Percentiles rank a stretch among this genome's conserved stretches.
Evolutionary conservation across 2,888 invertebrate genomes (phyloP).

Genomic region (Caenorhabditis afra): DNA sequence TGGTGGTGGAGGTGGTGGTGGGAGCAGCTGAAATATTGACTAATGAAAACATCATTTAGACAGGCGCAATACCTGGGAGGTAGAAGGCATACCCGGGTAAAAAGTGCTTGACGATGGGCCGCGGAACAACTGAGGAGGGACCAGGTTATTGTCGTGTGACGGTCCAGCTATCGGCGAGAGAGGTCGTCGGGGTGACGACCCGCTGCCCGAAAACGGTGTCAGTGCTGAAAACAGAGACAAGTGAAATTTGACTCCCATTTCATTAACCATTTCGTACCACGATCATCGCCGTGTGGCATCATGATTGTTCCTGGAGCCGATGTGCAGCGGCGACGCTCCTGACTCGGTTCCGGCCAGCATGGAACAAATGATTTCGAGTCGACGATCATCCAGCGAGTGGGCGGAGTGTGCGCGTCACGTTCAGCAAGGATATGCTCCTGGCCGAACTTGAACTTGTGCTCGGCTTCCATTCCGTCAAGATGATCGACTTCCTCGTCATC

Average conservation of each 20-base stretch:
- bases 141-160: neutral
- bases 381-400: slow-evolving; percentile 75
- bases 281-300: slow-evolving; percentile 47
- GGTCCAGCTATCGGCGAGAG: slow-evolving; percentile 7
- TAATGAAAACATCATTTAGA: too few species aligned
- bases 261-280: slow-evolving; percentile 14
- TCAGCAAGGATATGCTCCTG: slow-evolving; percentile 78
- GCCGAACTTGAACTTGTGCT: slow-evolving; percentile 71
- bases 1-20: too few species aligned
- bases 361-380: too few species aligned
- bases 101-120: neutral
- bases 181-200: neutral
- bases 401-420: slow-evolving; percentile 78
- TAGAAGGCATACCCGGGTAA: neutral
- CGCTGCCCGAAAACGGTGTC: slow-evolving; percentile 10
- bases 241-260: slow-evolving; percentile 5
- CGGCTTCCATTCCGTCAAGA: slow-evolving; percentile 42
- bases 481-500: slow-evolving; percentile 70
- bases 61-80: neutral
- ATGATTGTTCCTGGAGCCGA: slow-evolving; percentile 64
- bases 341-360: slow-evolving; percentile 59
- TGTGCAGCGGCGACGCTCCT: slow-evolving; percentile 43
- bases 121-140: neutral
- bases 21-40: too few species aligned
- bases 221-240: slow-evolving; percentile 4